These are phyloP conservation scores for Galeopterus variegatus DNA, from an alignment of 2,113 vertebrate species.

Conservation along the genomic window DNA sequence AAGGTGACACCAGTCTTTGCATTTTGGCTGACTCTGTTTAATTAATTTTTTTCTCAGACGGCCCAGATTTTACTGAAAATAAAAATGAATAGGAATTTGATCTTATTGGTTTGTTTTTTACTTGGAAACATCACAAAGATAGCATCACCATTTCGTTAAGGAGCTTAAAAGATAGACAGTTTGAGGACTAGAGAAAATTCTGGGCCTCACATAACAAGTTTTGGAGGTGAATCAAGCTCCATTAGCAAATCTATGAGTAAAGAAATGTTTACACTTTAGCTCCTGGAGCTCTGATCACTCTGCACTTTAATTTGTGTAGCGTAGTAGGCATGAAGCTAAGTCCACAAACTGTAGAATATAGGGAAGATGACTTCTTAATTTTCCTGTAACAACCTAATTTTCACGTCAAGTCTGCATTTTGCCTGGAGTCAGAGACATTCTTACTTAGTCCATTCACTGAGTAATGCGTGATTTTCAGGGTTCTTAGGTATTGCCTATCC, in stretches of 20 bases:
- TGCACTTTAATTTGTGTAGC: background rate
- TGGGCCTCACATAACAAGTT: background rate
- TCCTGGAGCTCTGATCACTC: background rate
- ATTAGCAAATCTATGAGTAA: background rate
- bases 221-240: background rate
- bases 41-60: background rate
- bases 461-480: background rate
- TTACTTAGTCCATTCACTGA: background rate
- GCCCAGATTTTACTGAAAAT: constrained; percentile 3
- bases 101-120: constrained; percentile 8
- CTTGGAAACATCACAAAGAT: background rate
- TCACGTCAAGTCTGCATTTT: background rate
- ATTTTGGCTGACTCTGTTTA: background rate
- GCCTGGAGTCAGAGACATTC: background rate
- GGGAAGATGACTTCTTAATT: background rate
- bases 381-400: background rate
- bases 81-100: background rate
- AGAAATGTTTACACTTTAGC: background rate
- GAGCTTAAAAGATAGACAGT: background rate
- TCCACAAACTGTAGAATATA: background rate
- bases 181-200: background rate
- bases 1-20: constrained; percentile 89
- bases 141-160: background rate
- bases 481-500: background rate
- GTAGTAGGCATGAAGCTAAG: background rate